A percentile compares a stretch with the other conserved stretches of the same genome.
phyloP scores from a whole-genome alignment of 2,113 vertebrate genomes.

The Pterocles orientalis region DNA sequence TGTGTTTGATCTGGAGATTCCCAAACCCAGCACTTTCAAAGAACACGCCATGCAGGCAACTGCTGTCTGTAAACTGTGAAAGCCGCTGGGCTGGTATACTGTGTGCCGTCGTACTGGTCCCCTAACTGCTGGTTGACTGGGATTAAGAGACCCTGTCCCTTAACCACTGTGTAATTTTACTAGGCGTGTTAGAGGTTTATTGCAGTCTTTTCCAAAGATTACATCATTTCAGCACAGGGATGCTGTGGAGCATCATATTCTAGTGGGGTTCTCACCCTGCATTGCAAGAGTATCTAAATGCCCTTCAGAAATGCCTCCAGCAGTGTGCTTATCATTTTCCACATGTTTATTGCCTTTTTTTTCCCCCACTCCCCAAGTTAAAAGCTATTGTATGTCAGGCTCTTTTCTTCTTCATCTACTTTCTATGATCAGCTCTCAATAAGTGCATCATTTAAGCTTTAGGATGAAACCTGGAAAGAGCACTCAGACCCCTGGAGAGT shows the following conservation, averaged over 20 bases:
- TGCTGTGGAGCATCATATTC: not conserved
- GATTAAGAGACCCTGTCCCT: not conserved
- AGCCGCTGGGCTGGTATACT: not conserved
- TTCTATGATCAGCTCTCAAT: not conserved
- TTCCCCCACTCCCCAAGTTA: not conserved
- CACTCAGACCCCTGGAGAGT: slow-evolving; percentile 14
- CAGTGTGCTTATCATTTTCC: not conserved
- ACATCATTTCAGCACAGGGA: not conserved
- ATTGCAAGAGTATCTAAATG: not conserved
- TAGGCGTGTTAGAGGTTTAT: not conserved
- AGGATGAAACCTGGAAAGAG: slow-evolving; percentile 29
- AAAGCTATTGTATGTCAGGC: slow-evolving; percentile 21
- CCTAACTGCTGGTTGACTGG: not conserved
- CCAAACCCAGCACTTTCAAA: not conserved
- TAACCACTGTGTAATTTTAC: not conserved
- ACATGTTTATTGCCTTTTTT: not conserved
- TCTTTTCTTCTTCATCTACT: not conserved
- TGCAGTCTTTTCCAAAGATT: not conserved
- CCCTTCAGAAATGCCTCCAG: not conserved
- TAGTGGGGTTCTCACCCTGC: not conserved
- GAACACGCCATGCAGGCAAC: not conserved
- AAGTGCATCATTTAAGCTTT: slow-evolving; percentile 22
- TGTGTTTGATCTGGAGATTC: not conserved
- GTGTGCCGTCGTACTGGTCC: not conserved
- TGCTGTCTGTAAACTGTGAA: not conserved